These are phyloP conservation scores for Cerceris ruficornis DNA, from an alignment of 2,888 invertebrate species.

Conservation along the genomic window DNA sequence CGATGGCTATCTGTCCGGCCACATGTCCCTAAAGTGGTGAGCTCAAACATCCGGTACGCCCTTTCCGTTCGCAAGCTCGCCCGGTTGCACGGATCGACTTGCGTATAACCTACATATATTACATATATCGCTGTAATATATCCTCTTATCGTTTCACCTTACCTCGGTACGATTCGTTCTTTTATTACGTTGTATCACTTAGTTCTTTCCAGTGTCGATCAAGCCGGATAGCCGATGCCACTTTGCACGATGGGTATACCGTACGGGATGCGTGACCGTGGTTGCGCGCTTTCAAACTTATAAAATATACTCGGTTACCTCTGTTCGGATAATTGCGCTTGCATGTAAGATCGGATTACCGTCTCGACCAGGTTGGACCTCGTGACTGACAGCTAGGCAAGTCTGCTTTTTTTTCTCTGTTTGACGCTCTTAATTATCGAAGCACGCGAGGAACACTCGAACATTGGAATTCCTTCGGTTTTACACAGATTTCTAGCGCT, in stretches of 20 bases:
- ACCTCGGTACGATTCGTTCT: slow-evolving; percentile 12
- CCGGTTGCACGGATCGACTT: slow-evolving; percentile 21
- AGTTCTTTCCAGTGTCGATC: slow-evolving; percentile 1
- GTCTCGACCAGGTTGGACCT: not conserved
- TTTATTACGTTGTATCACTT: slow-evolving; percentile 41
- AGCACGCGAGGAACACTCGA: no score
- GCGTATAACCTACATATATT: no score
- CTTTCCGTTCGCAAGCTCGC: slow-evolving; percentile 54
- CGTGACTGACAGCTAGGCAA: not conserved
- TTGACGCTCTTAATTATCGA: no score
- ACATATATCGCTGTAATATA: not conserved
- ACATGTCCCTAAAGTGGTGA: slow-evolving; percentile 77
- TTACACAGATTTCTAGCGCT: no score
- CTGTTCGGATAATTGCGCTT: slow-evolving; percentile 14
- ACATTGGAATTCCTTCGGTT: no score
- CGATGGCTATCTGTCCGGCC: slow-evolving; percentile 78
- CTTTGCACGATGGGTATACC: no score
- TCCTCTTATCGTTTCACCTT: slow-evolving; percentile 11
- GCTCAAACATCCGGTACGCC: slow-evolving; percentile 76
- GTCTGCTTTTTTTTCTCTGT: no score
- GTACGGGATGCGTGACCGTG: slow-evolving; percentile 46
- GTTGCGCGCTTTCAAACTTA: slow-evolving; percentile 48
- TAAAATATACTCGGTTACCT: slow-evolving; percentile 31
- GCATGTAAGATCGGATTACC: slow-evolving; percentile 35
- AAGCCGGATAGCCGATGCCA: no score